These are phyloP conservation scores for Ryuthela nishihirai DNA, from an alignment of 2,888 invertebrate species.

Conservation along the genomic window DNA sequence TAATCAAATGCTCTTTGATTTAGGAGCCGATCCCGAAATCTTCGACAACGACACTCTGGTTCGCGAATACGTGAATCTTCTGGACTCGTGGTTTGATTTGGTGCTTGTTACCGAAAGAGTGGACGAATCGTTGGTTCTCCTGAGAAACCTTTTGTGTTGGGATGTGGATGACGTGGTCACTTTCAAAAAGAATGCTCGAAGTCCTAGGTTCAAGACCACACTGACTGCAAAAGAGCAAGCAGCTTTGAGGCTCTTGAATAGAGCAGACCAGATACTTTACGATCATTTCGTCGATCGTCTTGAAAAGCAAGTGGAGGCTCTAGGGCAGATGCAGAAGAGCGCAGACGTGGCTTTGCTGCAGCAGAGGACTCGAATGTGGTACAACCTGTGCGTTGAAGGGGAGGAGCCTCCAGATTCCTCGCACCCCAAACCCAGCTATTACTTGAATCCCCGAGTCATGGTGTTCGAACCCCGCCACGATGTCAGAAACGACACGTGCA, in stretches of 20 bases:
- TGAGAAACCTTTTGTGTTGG: slow-evolving; percentile 47
- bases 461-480: slow-evolving; percentile 16
- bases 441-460: slow-evolving; percentile 23
- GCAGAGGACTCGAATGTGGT: slow-evolving; percentile 33
- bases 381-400: slow-evolving; percentile 37
- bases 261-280: slow-evolving; percentile 39
- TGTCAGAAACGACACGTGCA: slow-evolving; percentile 29
- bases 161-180: slow-evolving; percentile 44
- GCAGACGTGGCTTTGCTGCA: slow-evolving; percentile 28
- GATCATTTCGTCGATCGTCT: slow-evolving; percentile 37
- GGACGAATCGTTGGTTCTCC: slow-evolving; percentile 47
- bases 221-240: slow-evolving; percentile 20
- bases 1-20: slow-evolving; percentile 48
- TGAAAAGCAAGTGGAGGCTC: slow-evolving; percentile 34
- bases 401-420: slow-evolving; percentile 10
- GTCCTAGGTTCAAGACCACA: slow-evolving; percentile 22
- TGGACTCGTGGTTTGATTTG: slow-evolving; percentile 46
- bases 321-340: slow-evolving; percentile 33
- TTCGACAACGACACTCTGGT: slow-evolving; percentile 41
- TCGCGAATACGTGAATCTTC: slow-evolving; percentile 39
- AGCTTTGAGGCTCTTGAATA: slow-evolving; percentile 29
- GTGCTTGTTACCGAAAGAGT: slow-evolving; percentile 47
- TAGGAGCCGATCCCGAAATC: slow-evolving; percentile 43
- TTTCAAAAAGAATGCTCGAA: slow-evolving; percentile 45
- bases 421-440: slow-evolving; percentile 12